phyloP scores from a whole-genome alignment of 2,888 invertebrate species.

The Silvanus unidentatus region DNA sequence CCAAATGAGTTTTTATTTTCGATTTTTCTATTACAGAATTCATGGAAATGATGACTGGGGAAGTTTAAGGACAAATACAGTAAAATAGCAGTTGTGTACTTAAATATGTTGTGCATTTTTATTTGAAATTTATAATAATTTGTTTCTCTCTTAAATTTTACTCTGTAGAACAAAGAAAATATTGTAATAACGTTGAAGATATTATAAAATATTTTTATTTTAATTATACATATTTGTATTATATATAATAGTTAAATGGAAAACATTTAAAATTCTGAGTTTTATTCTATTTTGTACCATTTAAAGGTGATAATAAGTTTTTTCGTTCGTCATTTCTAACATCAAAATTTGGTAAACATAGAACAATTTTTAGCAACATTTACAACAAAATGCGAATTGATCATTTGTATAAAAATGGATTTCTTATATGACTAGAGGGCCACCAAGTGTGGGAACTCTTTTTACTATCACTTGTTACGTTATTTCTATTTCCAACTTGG shows the following conservation, averaged over 20 bases:
- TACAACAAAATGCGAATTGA: background rate
- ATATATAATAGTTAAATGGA: constrained; percentile 20
- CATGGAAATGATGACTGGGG: constrained; percentile 95
- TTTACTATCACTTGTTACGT: background rate
- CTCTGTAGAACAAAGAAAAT: too few species aligned
- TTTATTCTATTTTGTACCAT: constrained; percentile 16
- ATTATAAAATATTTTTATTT: constrained; percentile 24
- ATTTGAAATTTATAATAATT: constrained; percentile 20
- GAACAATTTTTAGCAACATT: background rate
- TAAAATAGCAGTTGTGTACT: constrained; percentile 5
- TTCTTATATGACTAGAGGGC: too few species aligned
- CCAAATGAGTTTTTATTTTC: constrained; percentile 8
- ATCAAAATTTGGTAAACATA: too few species aligned
- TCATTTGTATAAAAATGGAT: too few species aligned
- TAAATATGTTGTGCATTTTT: constrained; percentile 19
- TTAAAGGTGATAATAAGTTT: too few species aligned
- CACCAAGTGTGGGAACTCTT: too few species aligned
- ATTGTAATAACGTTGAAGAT: constrained; percentile 13
- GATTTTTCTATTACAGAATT: constrained; percentile 63
- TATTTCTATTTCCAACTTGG: background rate
- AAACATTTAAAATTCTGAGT: constrained; percentile 9
- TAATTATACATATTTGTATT: constrained; percentile 24
- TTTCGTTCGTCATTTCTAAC: too few species aligned
- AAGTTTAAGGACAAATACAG: constrained; percentile 43
- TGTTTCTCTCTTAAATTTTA: too few species aligned